phyloP scores from a whole-genome alignment of 1,140 invertebrate species.

The Acromyrmex heyeri region DNA sequence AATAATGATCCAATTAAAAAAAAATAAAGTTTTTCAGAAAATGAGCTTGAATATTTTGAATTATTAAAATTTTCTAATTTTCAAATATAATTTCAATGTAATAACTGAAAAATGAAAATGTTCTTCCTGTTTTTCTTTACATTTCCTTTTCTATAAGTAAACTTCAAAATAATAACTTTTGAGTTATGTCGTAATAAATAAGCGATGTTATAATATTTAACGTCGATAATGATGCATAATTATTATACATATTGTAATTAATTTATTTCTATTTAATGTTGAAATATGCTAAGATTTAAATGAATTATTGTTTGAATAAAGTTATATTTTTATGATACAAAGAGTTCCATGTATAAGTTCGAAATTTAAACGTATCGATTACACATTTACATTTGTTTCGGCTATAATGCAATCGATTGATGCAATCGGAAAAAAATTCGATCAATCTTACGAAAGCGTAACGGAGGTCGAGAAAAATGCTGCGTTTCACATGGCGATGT shows the following conservation, averaged over 20 bases:
- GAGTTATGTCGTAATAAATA: too few relatives aligned
- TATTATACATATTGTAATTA: background rate
- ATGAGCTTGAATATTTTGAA: too few relatives aligned
- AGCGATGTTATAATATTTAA: background rate
- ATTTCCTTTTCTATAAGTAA: too few relatives aligned
- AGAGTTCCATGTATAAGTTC: background rate
- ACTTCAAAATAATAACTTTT: too few relatives aligned
- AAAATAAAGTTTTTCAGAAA: too few relatives aligned
- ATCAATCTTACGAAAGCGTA: conserved; percentile 7
- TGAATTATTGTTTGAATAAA: background rate
- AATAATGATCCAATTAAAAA: too few relatives aligned
- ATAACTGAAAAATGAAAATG: too few relatives aligned
- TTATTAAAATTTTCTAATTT: too few relatives aligned
- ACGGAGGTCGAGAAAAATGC: background rate
- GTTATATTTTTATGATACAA: background rate
- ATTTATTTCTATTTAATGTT: background rate
- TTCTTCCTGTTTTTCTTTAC: too few relatives aligned
- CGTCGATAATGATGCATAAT: background rate
- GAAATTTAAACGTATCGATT: background rate
- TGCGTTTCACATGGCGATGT: background rate
- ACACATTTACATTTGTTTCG: background rate
- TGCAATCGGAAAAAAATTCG: background rate
- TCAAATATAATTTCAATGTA: too few relatives aligned
- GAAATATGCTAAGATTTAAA: background rate
- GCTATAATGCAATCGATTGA: background rate